These are phyloP conservation scores for Sebastiscus albofasciatus DNA, from an alignment of 2,797 vertebrate species.

Conservation along the genomic window DNA sequence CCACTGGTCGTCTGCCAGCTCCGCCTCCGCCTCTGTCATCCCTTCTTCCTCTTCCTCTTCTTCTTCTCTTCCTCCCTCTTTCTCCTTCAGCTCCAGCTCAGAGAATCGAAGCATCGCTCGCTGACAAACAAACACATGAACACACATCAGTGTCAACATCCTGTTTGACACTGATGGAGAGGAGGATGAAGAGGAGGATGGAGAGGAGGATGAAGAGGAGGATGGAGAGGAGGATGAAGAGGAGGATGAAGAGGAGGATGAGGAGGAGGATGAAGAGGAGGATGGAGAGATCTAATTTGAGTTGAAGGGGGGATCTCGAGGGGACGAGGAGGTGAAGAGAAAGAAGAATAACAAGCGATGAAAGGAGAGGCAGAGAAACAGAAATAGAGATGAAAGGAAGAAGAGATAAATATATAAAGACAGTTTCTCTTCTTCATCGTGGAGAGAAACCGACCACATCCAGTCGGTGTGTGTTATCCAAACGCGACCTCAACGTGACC, in stretches of 20 bases:
- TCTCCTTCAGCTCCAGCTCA: slow-evolving; percentile 95
- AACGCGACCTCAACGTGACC: no score
- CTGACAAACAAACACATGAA: slow-evolving; percentile 58
- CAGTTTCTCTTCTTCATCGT: background rate
- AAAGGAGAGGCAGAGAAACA: slow-evolving; percentile 1
- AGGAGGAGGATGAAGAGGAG: background rate
- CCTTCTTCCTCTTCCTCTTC: slow-evolving; percentile 51
- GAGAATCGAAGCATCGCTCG: slow-evolving; percentile 97
- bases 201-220: no score
- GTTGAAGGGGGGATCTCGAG: slow-evolving; percentile 20
- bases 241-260: no score
- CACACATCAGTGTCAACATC: background rate
- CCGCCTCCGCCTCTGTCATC: slow-evolving; percentile 75
- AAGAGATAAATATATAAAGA: background rate
- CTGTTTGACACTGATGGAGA: no score
- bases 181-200: background rate
- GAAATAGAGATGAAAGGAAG: background rate
- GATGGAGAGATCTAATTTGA: slow-evolving; percentile 29
- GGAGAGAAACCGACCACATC: slow-evolving; percentile 39
- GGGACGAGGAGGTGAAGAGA: slow-evolving; percentile 7
- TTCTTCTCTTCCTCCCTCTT: slow-evolving; percentile 85
- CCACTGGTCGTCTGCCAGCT: slow-evolving; percentile 54
- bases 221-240: no score
- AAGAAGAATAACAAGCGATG: background rate
- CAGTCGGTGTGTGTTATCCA: no score